Evolutionary conservation across 2,888 invertebrate genomes (phyloP).

Genomic region (Daptonema setosum): DNA sequence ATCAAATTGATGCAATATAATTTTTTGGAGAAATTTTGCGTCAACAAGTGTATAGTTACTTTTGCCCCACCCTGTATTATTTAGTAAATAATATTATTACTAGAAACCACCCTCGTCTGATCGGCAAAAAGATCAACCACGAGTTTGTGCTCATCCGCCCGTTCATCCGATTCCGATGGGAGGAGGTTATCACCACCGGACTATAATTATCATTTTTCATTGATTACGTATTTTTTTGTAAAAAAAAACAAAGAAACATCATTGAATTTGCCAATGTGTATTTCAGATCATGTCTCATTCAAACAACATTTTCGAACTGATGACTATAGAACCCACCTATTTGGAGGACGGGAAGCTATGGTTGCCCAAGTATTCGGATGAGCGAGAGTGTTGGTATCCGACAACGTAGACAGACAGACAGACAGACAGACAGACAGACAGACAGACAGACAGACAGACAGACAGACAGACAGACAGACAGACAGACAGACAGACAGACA

Average conservation of each 20-base stretch:
- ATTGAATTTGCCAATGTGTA: not conserved
- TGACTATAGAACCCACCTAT: constrained; percentile 51
- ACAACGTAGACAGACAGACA: too few species aligned
- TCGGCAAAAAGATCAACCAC: constrained; percentile 69
- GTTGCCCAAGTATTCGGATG: constrained; percentile 1
- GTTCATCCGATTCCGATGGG: constrained; percentile 74
- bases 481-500: too few species aligned
- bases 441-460: too few species aligned
- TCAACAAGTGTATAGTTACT: too few species aligned
- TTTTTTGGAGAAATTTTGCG: too few species aligned
- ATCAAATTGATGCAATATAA: too few species aligned
- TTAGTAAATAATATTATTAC: too few species aligned
- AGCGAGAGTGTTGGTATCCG: constrained; percentile 7
- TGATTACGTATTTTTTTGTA: not conserved
- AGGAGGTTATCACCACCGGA: constrained; percentile 44
- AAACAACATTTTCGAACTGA: constrained; percentile 85
- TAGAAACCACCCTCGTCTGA: constrained; percentile 59
- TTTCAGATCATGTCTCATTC: constrained; percentile 68
- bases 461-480: too few species aligned
- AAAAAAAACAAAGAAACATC: not conserved
- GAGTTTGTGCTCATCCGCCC: constrained; percentile 78
- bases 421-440: too few species aligned
- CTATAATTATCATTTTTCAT: not conserved
- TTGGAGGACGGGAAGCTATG: constrained; percentile 14
- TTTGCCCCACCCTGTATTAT: too few species aligned